Evolutionary conservation across 2,888 invertebrate species (phyloP).

Genomic region (Labia minor): DNA sequence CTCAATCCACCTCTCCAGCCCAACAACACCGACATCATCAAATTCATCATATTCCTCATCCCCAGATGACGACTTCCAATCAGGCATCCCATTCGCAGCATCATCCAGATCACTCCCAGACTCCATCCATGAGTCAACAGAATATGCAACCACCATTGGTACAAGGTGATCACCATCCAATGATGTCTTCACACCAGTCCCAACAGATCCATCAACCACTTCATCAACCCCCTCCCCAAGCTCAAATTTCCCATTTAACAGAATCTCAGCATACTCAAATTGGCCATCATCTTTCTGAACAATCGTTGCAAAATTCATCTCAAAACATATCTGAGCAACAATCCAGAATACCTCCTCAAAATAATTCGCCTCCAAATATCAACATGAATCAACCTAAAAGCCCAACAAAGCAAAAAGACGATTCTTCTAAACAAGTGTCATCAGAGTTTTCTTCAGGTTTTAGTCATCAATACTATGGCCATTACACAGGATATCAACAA

Average conservation of each 20-base stretch:
- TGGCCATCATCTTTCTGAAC: not conserved
- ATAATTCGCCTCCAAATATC: not conserved
- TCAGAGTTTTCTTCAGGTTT: not conserved
- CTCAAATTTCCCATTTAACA: not conserved
- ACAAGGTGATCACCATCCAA: conserved; percentile 1
- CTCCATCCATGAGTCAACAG: not conserved
- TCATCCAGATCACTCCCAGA: not conserved
- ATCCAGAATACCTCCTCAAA: not conserved
- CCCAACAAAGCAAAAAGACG: not conserved
- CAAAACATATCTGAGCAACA: conserved; percentile 1
- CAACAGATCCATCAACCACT: conserved; percentile 18
- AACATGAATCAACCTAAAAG: not conserved
- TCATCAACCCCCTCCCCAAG: conserved; percentile 1
- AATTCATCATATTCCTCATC: not conserved
- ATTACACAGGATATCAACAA: not conserved
- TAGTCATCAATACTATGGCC: not conserved
- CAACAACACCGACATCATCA: conserved; percentile 13
- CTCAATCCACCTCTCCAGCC: conserved; percentile 14
- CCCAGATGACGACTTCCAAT: not conserved
- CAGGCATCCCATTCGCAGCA: not conserved
- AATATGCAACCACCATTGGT: not conserved
- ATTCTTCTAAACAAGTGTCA: not conserved
- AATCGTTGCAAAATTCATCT: not conserved
- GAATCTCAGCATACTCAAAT: not conserved
- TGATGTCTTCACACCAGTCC: conserved; percentile 9